These are phyloP conservation scores for Tragelaphus buxtoni DNA, from an alignment of 2,113 vertebrate genomes.

Conservation along the genomic window DNA sequence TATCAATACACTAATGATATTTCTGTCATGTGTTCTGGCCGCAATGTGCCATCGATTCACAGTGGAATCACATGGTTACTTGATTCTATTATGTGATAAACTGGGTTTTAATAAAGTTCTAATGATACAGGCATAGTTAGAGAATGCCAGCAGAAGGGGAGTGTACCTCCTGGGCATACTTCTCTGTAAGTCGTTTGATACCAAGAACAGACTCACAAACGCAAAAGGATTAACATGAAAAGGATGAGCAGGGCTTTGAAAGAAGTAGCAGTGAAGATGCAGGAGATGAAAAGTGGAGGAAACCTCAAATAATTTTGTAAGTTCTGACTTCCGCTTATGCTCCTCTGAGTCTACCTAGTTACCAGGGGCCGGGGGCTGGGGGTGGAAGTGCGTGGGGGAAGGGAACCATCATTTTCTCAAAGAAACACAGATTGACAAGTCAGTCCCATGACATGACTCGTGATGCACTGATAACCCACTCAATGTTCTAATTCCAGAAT, in stretches of 20 bases:
- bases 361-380: neutral
- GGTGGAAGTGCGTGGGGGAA: accelerated
- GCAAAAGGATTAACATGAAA: neutral
- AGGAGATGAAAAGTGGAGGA: neutral
- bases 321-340: neutral
- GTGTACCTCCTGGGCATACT: neutral
- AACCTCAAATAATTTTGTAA: neutral
- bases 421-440: neutral
- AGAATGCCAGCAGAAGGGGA: neutral
- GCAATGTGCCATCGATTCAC: neutral
- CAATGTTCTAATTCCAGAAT: neutral
- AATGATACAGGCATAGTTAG: neutral
- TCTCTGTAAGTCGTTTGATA: neutral
- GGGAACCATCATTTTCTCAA: neutral
- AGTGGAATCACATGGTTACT: neutral
- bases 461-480: neutral
- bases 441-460: neutral
- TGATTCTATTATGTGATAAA: neutral
- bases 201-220: neutral
- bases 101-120: neutral
- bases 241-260: neutral
- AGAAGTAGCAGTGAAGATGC: neutral
- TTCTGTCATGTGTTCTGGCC: neutral
- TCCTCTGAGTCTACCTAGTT: neutral
- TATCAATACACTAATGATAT: neutral